Percentiles rank a stretch among this genome's conserved stretches.
phyloP scores from a whole-genome alignment of 64 coral and sea anemone genomes.

The Actinia equina region DNA sequence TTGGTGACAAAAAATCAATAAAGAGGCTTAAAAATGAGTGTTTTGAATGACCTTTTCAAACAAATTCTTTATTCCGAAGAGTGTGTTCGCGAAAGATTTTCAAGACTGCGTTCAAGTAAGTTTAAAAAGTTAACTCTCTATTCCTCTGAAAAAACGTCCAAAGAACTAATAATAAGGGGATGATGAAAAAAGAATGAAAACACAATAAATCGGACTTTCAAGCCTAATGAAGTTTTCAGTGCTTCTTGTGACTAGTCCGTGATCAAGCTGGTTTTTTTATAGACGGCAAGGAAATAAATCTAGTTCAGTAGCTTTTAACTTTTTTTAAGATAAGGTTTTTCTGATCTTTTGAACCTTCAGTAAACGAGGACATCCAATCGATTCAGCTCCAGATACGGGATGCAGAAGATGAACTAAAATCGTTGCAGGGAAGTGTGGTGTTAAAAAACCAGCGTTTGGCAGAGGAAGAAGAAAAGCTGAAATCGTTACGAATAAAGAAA shows the following conservation, averaged over 20 bases:
- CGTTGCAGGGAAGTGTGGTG: conserved; percentile 64
- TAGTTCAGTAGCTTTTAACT: neutral
- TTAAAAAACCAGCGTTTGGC: conserved; percentile 82
- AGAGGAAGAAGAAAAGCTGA: conserved; percentile 86
- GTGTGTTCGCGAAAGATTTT: conserved; percentile 39
- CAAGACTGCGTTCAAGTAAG: conserved; percentile 60
- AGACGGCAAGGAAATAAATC: too few relatives aligned
- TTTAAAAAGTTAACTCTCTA: too few relatives aligned
- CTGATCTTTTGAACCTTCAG: conserved; percentile 19
- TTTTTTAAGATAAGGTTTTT: too few relatives aligned
- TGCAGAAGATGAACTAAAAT: conserved; percentile 71
- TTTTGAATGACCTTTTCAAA: conserved; percentile 65
- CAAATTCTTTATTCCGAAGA: conserved; percentile 83
- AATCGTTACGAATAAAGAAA: conserved; percentile 70
- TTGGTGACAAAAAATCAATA: neutral
- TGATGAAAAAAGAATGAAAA: neutral
- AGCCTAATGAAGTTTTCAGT: neutral
- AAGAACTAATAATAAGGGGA: too few relatives aligned
- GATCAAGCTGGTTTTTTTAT: neutral
- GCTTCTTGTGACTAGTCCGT: too few relatives aligned
- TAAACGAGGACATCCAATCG: conserved; percentile 75
- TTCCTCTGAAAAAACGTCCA: too few relatives aligned
- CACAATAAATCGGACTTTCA: neutral
- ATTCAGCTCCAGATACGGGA: conserved; percentile 73
- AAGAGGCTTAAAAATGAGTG: conserved; percentile 29